Conservation (phyloP, 2,113 vertebrate genomes). For the sheep (Ovis aries) region DNA sequence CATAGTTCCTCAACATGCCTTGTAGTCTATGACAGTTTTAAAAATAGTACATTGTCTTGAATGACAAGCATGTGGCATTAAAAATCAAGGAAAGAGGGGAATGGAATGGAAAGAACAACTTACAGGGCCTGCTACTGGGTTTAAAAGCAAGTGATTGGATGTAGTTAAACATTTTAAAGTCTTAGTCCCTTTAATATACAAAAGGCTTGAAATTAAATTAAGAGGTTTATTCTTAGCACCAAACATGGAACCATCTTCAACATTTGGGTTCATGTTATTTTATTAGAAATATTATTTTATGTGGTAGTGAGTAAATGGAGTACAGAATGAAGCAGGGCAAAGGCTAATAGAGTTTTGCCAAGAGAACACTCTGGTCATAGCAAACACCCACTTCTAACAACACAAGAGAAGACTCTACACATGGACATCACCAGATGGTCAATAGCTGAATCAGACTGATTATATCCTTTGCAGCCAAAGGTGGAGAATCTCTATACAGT, state of each 20-base stretch:
- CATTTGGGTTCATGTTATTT: neutral
- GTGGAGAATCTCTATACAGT: neutral
- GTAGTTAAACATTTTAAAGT: neutral
- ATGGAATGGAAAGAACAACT: neutral
- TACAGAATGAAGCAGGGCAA: neutral
- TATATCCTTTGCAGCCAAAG: neutral
- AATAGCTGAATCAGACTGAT: neutral
- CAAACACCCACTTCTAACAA: neutral
- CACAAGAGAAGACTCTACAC: neutral
- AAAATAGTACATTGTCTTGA: neutral
- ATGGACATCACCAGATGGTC: neutral
- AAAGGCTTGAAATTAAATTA: neutral
- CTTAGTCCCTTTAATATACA: neutral
- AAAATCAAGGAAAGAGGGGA: neutral
- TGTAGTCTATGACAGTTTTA: neutral
- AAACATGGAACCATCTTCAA: neutral
- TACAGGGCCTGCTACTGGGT: neutral
- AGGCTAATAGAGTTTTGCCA: neutral
- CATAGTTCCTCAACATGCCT: neutral
- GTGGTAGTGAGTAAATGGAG: neutral
- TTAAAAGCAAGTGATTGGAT: neutral
- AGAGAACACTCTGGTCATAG: neutral
- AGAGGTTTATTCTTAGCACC: neutral
- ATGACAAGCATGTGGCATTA: neutral
- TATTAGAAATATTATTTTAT: neutral